phyloP scores from a whole-genome alignment of 2,797 vertebrate species.

The Leontocebus nigricollis region DNA sequence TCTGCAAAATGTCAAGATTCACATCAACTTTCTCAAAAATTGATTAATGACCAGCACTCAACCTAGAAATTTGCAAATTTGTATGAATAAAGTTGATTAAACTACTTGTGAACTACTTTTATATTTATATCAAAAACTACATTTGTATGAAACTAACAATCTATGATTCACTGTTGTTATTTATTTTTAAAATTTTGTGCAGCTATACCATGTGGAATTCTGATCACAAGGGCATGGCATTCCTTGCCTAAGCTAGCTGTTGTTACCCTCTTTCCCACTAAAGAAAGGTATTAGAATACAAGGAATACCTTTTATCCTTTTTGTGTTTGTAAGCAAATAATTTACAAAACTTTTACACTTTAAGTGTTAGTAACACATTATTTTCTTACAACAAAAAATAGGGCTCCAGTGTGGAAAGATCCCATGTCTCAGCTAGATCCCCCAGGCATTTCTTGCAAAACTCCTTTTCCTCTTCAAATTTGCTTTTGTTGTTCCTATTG shows the following conservation, averaged over 20 bases:
- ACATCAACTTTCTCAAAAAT: slow-evolving; percentile 56
- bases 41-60: slow-evolving; percentile 58
- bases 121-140: slow-evolving; percentile 44
- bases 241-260: background rate
- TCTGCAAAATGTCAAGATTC: slow-evolving; percentile 61
- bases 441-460: slow-evolving; percentile 15
- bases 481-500: background rate
- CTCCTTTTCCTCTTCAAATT: background rate
- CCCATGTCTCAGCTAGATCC: background rate
- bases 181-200: background rate
- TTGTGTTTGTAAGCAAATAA: background rate
- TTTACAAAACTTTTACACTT: slow-evolving; percentile 42
- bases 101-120: slow-evolving; percentile 29
- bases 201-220: background rate
- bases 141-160: slow-evolving; percentile 46
- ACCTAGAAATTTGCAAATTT: slow-evolving; percentile 54
- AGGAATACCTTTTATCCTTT: background rate
- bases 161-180: background rate
- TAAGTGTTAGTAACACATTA: slow-evolving; percentile 13
- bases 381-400: slow-evolving; percentile 36
- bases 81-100: slow-evolving; percentile 49
- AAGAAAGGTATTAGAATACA: slow-evolving; percentile 11
- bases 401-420: background rate
- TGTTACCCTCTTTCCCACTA: background rate
- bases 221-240: background rate